Percentiles rank a stretch among this genome's conserved stretches.
These are phyloP conservation scores for Galleria mellonella DNA, from an alignment of 1,140 invertebrate genomes.

Conservation along the genomic window DNA sequence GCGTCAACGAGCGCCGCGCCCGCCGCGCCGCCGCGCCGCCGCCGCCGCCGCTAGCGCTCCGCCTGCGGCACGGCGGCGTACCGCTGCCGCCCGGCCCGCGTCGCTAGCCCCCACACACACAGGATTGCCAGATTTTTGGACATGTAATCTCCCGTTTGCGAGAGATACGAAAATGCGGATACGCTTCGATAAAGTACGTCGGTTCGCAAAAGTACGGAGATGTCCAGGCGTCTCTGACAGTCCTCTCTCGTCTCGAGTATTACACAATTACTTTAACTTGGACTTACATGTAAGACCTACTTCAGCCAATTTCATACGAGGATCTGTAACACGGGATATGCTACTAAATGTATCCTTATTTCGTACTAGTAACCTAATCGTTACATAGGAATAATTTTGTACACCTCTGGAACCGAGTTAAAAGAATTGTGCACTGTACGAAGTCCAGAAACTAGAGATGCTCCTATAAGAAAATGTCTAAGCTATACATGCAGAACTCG, in stretches of 20 bases:
- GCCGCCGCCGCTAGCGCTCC: slow-evolving; percentile 36
- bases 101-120: slow-evolving; percentile 35
- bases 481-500: slow-evolving; percentile 5
- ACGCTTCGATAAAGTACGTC: not conserved
- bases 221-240: slow-evolving; percentile 20
- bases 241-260: slow-evolving; percentile 10
- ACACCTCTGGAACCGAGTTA: slow-evolving; percentile 21
- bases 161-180: not conserved
- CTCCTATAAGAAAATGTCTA: slow-evolving; percentile 4
- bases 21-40: slow-evolving; percentile 23
- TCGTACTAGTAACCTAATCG: too few relatives aligned
- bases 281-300: not conserved
- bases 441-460: slow-evolving; percentile 27
- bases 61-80: slow-evolving; percentile 48
- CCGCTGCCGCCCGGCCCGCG: slow-evolving; percentile 34
- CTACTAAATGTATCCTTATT: too few relatives aligned
- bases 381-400: not conserved
- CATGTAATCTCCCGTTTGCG: not conserved
- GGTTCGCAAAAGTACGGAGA: not conserved
- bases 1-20: slow-evolving; percentile 23
- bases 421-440: slow-evolving; percentile 31
- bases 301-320: too few relatives aligned
- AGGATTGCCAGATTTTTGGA: slow-evolving; percentile 27
- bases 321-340: too few relatives aligned
- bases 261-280: slow-evolving; percentile 24